These are phyloP conservation scores for Sylvia atricapilla DNA, from an alignment of 2,113 vertebrate genomes.

Conservation along the genomic window DNA sequence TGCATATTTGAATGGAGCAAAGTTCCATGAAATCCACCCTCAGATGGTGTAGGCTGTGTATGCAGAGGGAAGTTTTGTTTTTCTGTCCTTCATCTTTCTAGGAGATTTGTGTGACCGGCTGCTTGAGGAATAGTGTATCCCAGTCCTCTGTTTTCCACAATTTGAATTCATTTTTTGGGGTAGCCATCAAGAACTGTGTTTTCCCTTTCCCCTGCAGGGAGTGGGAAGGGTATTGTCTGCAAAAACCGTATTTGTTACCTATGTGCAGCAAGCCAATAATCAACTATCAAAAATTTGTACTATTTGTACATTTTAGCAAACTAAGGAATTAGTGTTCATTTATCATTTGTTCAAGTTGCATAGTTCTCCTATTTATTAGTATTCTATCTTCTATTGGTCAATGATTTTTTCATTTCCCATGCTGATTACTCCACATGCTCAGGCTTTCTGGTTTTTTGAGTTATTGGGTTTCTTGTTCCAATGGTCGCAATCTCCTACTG, in stretches of 20 bases:
- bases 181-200: not conserved
- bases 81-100: not conserved
- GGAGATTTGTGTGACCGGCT: not conserved
- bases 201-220: not conserved
- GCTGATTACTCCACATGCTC: not conserved
- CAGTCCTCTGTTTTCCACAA: not conserved
- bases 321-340: not conserved
- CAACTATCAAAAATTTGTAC: not conserved
- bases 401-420: not conserved
- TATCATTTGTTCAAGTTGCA: not conserved
- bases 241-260: not conserved
- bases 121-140: not conserved
- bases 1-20: not conserved
- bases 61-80: not conserved
- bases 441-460: not conserved
- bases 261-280: not conserved
- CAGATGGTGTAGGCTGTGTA: not conserved
- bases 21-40: not conserved
- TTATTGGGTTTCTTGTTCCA: not conserved
- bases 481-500: not conserved
- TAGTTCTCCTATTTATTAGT: not conserved
- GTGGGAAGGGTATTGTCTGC: not conserved
- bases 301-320: not conserved
- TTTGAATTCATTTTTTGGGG: not conserved
- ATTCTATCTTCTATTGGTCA: not conserved